A percentile compares a stretch with the other conserved stretches of the same genome.
Conservation (phyloP, 2,797 vertebrate genomes). For the Denticeps clupeoides region DNA sequence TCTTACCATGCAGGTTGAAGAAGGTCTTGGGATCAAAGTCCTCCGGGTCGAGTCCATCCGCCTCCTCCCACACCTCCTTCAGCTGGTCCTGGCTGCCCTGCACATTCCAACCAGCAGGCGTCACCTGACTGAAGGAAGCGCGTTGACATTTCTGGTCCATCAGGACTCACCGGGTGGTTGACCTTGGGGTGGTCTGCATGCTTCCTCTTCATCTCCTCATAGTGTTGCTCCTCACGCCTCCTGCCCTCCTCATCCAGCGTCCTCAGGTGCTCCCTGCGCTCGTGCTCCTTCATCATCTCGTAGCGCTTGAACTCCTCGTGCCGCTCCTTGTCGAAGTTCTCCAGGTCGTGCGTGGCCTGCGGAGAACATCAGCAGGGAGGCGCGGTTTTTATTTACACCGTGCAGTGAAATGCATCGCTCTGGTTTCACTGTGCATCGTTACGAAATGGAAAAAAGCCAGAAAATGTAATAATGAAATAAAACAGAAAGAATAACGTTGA, state of each 20-base stretch:
- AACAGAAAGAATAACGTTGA: background rate
- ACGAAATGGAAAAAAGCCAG: too few relatives aligned
- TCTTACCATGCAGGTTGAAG: constrained; percentile 91
- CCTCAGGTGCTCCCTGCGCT: constrained; percentile 85
- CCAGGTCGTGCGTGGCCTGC: constrained; percentile 87
- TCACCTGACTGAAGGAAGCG: too few relatives aligned
- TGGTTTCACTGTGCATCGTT: too few relatives aligned
- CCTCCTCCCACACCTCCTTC: constrained; percentile 96
- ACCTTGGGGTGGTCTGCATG: constrained; percentile 92
- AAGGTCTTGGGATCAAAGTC: constrained; percentile 97
- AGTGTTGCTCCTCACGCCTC: constrained; percentile 78
- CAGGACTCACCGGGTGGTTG: constrained; percentile 59
- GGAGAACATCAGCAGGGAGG: too few relatives aligned
- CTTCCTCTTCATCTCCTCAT: constrained; percentile 90
- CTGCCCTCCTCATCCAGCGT: constrained; percentile 78
- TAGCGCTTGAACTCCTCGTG: constrained; percentile 96
- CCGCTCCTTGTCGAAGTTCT: constrained; percentile 87
- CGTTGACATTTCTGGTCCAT: too few relatives aligned
- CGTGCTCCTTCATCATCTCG: constrained; percentile 97
- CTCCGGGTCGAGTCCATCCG: constrained; percentile 89
- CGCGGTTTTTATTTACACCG: too few relatives aligned
- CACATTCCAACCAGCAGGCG: too few relatives aligned
- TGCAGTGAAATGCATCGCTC: too few relatives aligned
- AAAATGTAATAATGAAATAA: too few relatives aligned
- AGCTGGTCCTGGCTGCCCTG: constrained; percentile 96